A percentile compares a stretch with the other conserved stretches of the same genome.
These are phyloP conservation scores for Eretmocerus hayati DNA, from an alignment of 2,888 invertebrate species.

Conservation along the genomic window DNA sequence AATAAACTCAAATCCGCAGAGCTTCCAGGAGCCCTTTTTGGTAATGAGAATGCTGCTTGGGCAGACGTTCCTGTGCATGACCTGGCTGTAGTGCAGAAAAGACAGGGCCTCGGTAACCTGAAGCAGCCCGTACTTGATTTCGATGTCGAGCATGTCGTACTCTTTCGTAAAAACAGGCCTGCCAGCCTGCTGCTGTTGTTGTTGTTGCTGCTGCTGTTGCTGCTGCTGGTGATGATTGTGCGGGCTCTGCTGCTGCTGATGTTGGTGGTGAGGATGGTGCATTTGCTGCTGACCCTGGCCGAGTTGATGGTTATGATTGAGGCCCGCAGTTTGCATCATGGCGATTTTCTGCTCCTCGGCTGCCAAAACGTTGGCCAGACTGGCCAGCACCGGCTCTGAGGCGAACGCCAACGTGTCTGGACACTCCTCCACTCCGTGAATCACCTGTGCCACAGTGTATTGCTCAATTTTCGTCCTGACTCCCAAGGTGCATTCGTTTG, in stretches of 20 bases:
- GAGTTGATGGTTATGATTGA: too few species aligned
- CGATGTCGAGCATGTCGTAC: slow-evolving; percentile 84
- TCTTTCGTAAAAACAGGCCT: slow-evolving; percentile 67
- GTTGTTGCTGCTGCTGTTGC: neutral
- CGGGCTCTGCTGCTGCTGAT: slow-evolving; percentile 15
- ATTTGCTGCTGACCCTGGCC: slow-evolving; percentile 41
- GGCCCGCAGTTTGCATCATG: slow-evolving; percentile 36
- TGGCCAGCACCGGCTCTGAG: slow-evolving; percentile 84
- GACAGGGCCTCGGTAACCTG: slow-evolving; percentile 93
- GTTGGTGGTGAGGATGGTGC: slow-evolving; percentile 33
- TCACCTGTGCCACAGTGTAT: slow-evolving; percentile 18
- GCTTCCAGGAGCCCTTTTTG: slow-evolving; percentile 91
- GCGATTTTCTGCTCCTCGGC: slow-evolving; percentile 60
- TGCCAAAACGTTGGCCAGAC: slow-evolving; percentile 82
- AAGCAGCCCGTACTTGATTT: slow-evolving; percentile 85
- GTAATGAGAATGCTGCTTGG: slow-evolving; percentile 89
- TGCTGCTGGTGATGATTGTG: slow-evolving; percentile 4
- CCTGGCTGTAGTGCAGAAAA: slow-evolving; percentile 82
- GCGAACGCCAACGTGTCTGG: slow-evolving; percentile 87
- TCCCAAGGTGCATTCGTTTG: too few species aligned
- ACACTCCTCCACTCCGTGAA: slow-evolving; percentile 63
- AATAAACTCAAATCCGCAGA: slow-evolving; percentile 88
- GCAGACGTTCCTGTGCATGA: slow-evolving; percentile 90
- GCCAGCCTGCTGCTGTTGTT: neutral
- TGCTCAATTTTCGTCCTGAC: neutral